Base-by-base conservation (phyloP, 2,888 invertebrate species). In the Pseudeuparius sepicola region DNA sequence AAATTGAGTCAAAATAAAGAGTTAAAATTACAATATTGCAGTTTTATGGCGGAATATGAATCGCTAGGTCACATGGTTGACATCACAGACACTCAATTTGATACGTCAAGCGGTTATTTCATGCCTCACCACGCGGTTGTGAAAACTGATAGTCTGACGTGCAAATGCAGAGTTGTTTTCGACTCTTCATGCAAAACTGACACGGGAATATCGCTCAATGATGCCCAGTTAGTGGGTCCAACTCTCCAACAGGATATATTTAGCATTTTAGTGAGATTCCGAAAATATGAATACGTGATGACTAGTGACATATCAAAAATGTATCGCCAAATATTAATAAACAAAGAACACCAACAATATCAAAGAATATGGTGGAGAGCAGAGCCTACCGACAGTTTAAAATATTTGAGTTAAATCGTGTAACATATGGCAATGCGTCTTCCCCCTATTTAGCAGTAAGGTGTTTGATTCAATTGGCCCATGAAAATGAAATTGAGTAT, bases 101-200 rank as follows among this genome's bases (percentile, higher is more conserved):
- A 20, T 6, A 7, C 20, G 7, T 6, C 6, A 20, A n/a, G n/a
- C 6, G 20, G 20, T n/a, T 41, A 37, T 29, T 37, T 11, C 24
- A 4, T 37, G 6, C 40, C 39, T 15, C 40, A 42, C 32, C 42
- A 39, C 13, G 34, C 31, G 13, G 37, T 42, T 2, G 15, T 37
- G 4, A 37, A 40, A 13, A 14, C 27, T 7, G 16, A 17, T 7
- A 32, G 32, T 15, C n/a, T 24, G 17, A 37, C 40, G 3, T 39
- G 36, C 7, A 29, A 24, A 14, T 15, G 30, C 5, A 26, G 36
- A 2, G 41, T 39, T 3, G 39, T 39, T 7, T 41, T 41, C 30
- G 32, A 41, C 20, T 33, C 28, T 4, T 24, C 26, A 14, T 14
- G 14, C 2, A 27, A 24, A 17, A 24, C 32, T 7, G 26, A 15